A percentile compares a stretch with the other conserved stretches of the same genome.
Conservation (phyloP, 2,113 vertebrate species). For the Emydura subglobosa region DNA sequence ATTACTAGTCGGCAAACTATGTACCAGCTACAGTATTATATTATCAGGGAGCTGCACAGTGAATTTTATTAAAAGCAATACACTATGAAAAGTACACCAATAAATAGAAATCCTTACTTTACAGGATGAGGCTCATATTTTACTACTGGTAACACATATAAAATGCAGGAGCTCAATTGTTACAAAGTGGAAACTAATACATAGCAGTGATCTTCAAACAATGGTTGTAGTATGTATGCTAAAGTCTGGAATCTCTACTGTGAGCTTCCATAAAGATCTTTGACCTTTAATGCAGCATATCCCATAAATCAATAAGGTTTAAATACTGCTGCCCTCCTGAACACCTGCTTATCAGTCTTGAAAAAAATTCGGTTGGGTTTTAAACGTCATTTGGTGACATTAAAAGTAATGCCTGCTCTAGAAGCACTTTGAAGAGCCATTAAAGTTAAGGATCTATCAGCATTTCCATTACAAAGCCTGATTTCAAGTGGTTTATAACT, state of each 20-base stretch:
- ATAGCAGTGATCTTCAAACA: conserved; percentile 47
- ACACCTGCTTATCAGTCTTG: conserved; percentile 77
- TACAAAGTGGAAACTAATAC: conserved; percentile 49
- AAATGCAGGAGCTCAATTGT: conserved; percentile 41
- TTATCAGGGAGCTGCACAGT: conserved; percentile 44
- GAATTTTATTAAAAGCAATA: conserved; percentile 53
- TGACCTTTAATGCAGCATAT: conserved; percentile 46
- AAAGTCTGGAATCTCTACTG: conserved; percentile 47
- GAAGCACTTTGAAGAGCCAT: conserved; percentile 75
- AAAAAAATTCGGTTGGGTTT: conserved; percentile 77
- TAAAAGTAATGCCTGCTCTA: conserved; percentile 74
- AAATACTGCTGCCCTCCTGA: conserved; percentile 73
- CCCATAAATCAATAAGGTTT: conserved; percentile 70
- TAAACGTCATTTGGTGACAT: conserved; percentile 70
- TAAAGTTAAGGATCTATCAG: conserved; percentile 81
- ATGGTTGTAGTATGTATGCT: conserved; percentile 49
- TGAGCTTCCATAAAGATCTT: conserved; percentile 64
- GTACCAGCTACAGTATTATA: not conserved
- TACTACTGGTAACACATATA: conserved; percentile 13
- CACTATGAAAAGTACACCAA: conserved; percentile 37
- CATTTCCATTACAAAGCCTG: conserved; percentile 77
- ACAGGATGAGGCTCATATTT: conserved; percentile 33
- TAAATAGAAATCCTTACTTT: conserved; percentile 38
- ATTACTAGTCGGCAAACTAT: not conserved
- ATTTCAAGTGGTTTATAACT: conserved; percentile 76